Percentiles rank a stretch among this genome's conserved stretches.
These are phyloP conservation scores for Heterodera filipjevi DNA, from an alignment of 2,888 invertebrate genomes.

Conservation along the genomic window DNA sequence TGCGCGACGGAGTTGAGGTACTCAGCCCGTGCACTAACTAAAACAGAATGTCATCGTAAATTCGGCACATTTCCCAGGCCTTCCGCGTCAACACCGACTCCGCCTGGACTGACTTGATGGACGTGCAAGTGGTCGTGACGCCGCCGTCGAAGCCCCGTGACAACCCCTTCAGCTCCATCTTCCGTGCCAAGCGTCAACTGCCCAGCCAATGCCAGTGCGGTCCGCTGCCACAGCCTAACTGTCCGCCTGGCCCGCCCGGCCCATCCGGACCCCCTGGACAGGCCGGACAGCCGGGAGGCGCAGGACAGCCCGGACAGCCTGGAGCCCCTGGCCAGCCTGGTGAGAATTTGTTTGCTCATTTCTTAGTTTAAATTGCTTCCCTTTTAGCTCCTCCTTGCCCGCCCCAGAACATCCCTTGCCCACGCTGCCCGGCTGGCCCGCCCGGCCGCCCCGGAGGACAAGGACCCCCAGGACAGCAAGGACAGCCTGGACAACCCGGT, in stretches of 20 bases:
- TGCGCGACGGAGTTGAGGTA: constrained; percentile 47
- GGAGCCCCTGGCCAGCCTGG: constrained; percentile 32
- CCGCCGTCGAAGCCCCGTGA: constrained; percentile 59
- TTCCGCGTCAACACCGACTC: constrained; percentile 63
- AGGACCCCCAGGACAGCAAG: constrained; percentile 42
- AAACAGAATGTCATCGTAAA: neutral
- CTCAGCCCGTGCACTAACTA: too few relatives aligned
- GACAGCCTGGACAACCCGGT: constrained; percentile 16
- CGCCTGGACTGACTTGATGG: constrained; percentile 64
- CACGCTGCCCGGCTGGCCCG: constrained; percentile 34
- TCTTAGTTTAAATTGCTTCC: neutral
- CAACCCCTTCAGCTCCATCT: constrained; percentile 56
- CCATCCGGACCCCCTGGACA: constrained; percentile 27
- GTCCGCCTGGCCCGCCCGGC: constrained; percentile 38
- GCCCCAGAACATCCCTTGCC: constrained; percentile 57
- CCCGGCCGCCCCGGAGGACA: constrained; percentile 37
- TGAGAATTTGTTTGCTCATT: neutral
- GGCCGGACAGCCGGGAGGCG: constrained; percentile 1
- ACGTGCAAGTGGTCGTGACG: constrained; percentile 60
- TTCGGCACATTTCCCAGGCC: constrained; percentile 32
- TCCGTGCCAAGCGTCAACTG: constrained; percentile 48
- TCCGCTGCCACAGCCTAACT: neutral
- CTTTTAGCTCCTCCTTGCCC: constrained; percentile 46
- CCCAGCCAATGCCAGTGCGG: constrained; percentile 55
- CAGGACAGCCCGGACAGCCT: constrained; percentile 12